A percentile compares a stretch with the other conserved stretches of the same genome.
These are phyloP conservation scores for Sinocyclocheilus anshuiensis DNA, from an alignment of 2,113 vertebrate genomes.

Conservation along the genomic window DNA sequence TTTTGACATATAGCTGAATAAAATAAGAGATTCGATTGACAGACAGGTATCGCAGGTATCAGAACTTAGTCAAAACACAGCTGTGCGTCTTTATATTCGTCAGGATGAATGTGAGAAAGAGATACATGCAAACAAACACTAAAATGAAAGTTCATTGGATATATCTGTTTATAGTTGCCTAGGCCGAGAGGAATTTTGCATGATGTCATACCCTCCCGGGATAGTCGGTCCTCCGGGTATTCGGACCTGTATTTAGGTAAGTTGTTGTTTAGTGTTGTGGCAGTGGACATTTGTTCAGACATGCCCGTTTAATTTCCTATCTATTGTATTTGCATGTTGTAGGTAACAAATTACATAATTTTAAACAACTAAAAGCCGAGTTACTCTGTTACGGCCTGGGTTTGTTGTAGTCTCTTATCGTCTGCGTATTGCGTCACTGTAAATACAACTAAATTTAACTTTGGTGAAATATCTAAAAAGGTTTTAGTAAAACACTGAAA, in stretches of 20 bases:
- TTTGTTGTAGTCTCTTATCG: background rate
- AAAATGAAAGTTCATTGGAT: background rate
- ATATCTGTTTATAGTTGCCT: slow-evolving; percentile 39
- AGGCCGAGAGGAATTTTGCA: slow-evolving; percentile 41
- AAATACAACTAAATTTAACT: background rate
- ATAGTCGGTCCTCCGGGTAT: slow-evolving; percentile 15
- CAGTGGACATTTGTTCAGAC: slow-evolving; percentile 21
- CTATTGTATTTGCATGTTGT: background rate
- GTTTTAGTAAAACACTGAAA: too few relatives aligned
- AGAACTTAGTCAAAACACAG: background rate
- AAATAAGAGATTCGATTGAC: background rate
- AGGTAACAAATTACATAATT: slow-evolving; percentile 37
- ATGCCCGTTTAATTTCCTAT: slow-evolving; percentile 15
- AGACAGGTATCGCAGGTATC: too few relatives aligned
- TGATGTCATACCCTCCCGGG: slow-evolving; percentile 40
- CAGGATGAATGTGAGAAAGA: background rate
- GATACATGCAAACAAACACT: background rate
- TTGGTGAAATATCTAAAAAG: background rate
- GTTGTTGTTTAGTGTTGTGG: slow-evolving; percentile 17
- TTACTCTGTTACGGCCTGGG: background rate
- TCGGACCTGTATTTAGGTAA: slow-evolving; percentile 30
- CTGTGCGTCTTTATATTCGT: background rate
- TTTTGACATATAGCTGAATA: background rate
- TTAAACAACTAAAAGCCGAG: background rate
- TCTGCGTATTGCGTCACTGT: background rate